Conservation (phyloP, 2,888 invertebrate genomes). For the Hydrotaea diabolus region DNA sequence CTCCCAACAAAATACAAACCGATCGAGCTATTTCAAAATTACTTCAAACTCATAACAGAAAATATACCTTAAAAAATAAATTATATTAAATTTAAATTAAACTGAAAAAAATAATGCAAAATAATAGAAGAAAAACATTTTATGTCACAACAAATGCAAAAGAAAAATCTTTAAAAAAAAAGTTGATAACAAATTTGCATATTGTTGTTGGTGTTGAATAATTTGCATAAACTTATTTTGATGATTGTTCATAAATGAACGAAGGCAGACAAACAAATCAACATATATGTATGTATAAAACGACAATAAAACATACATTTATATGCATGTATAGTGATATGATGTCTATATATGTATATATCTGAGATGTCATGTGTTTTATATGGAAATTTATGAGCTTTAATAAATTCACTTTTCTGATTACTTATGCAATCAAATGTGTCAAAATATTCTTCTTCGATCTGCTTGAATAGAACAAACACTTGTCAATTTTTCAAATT, state of each 20-base stretch:
- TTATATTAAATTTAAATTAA: too few species aligned
- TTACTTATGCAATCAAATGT: slow-evolving; percentile 64
- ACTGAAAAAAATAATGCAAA: too few species aligned
- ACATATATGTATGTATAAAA: slow-evolving; percentile 24
- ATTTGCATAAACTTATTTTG: slow-evolving; percentile 34
- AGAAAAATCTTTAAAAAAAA: too few species aligned
- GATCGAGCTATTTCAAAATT: too few species aligned
- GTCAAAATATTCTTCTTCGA: slow-evolving; percentile 55
- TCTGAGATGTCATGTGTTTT: slow-evolving; percentile 18
- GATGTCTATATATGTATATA: too few species aligned
- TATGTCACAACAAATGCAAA: too few species aligned
- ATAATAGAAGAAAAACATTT: too few species aligned
- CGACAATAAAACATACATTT: neutral
- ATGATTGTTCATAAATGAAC: slow-evolving; percentile 4
- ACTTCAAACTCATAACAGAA: too few species aligned
- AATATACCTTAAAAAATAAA: too few species aligned
- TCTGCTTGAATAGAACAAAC: slow-evolving; percentile 12
- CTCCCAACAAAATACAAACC: too few species aligned
- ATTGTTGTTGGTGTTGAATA: slow-evolving; percentile 32
- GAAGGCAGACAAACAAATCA: slow-evolving; percentile 2
- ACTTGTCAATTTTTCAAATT: neutral
- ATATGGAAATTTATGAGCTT: slow-evolving; percentile 25
- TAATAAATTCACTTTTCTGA: slow-evolving; percentile 42
- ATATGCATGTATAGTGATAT: neutral
- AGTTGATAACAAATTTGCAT: slow-evolving; percentile 13